phyloP scores from a whole-genome alignment of 1,140 invertebrate species.

The Bombus affinis region DNA sequence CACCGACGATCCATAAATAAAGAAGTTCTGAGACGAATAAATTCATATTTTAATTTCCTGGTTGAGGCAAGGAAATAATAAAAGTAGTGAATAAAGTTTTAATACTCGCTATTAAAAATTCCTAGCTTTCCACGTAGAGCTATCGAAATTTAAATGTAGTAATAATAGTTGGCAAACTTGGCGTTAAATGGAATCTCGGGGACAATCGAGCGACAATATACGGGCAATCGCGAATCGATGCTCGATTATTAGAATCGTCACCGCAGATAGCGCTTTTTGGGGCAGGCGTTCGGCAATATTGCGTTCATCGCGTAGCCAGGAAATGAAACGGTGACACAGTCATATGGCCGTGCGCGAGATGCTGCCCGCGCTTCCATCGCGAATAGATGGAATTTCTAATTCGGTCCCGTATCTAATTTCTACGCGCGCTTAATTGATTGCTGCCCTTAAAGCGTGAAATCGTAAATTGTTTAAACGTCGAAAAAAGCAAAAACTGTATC shows the following conservation, averaged over 20 bases:
- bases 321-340: slow-evolving; percentile 22
- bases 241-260: slow-evolving; percentile 9
- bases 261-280: neutral
- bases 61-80: neutral
- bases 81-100: neutral
- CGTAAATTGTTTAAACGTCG: neutral
- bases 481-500: neutral
- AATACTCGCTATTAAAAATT: neutral
- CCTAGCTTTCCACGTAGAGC: neutral
- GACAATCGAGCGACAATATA: neutral
- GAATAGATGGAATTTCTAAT: slow-evolving; percentile 38
- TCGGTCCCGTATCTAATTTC: slow-evolving; percentile 19
- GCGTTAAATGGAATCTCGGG: neutral
- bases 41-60: neutral
- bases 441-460: neutral
- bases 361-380: neutral
- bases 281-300: neutral
- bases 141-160: neutral
- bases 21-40: neutral
- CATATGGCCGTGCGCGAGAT: neutral
- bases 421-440: slow-evolving; percentile 35
- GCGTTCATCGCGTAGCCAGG: neutral
- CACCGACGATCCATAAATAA: neutral
- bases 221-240: neutral
- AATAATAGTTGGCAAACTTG: neutral